phyloP scores from a whole-genome alignment of 2,797 vertebrate genomes.

The Helarctos malayanus region DNA sequence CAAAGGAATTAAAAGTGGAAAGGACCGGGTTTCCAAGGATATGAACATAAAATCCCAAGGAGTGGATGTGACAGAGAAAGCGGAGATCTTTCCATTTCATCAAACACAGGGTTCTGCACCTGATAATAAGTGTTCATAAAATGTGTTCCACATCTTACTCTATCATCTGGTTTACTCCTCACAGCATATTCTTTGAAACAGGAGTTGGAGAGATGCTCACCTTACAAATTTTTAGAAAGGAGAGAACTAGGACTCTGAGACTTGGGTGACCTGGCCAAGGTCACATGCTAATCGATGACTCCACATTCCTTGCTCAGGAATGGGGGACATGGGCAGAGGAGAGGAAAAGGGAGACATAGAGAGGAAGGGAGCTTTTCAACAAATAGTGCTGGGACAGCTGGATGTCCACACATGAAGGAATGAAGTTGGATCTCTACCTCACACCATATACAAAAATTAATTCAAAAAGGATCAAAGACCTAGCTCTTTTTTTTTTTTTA shows the following conservation, averaged over 20 bases:
- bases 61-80: neutral
- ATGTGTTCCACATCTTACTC: neutral
- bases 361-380: neutral
- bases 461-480: neutral
- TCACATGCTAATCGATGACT: neutral
- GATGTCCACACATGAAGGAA: neutral
- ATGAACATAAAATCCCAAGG: neutral
- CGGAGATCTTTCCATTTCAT: neutral
- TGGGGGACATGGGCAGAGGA: neutral
- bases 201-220: neutral
- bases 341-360: neutral
- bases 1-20: neutral
- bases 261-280: neutral
- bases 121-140: neutral
- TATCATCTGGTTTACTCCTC: neutral
- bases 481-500: neutral
- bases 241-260: neutral
- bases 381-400: neutral
- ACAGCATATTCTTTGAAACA: neutral
- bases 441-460: neutral
- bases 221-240: neutral
- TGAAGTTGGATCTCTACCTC: neutral
- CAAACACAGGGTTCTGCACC: neutral
- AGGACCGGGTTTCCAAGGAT: neutral
- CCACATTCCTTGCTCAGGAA: neutral